phyloP scores from a whole-genome alignment of 2,888 invertebrate species.

The Syrphus vitripennis region DNA sequence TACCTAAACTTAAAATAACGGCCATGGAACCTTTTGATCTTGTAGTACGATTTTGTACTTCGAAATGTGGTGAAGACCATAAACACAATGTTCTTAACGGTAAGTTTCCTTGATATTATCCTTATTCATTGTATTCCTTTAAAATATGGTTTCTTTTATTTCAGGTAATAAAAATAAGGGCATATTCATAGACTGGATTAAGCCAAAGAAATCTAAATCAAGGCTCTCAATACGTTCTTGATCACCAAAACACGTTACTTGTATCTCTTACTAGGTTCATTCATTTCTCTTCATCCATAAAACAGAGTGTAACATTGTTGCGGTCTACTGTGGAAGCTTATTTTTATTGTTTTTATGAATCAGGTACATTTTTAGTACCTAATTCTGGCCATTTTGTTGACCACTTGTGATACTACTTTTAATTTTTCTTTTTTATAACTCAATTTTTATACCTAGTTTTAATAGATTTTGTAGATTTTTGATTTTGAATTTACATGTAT shows the following conservation, averaged over 20 bases:
- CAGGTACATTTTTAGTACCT: conserved; percentile 34
- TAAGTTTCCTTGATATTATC: neutral
- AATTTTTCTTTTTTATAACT: neutral
- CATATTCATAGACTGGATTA: conserved; percentile 57
- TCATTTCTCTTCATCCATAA: neutral
- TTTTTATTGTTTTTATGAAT: neutral
- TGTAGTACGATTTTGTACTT: conserved; percentile 76
- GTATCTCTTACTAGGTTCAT: neutral
- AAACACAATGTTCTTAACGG: conserved; percentile 73
- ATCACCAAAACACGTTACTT: neutral
- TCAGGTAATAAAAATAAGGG: conserved; percentile 40
- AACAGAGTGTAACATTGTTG: neutral
- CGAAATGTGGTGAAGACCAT: conserved; percentile 74
- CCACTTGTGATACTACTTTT: conserved; percentile 56
- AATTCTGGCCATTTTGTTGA: neutral
- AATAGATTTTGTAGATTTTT: conserved; percentile 19
- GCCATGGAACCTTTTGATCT: conserved; percentile 76
- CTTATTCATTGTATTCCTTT: neutral
- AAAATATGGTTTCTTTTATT: neutral
- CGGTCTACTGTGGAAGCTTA: neutral
- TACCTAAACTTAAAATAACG: conserved; percentile 76
- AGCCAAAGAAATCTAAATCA: conserved; percentile 28
- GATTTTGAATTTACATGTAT: conserved; percentile 24
- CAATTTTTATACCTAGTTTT: conserved; percentile 42
- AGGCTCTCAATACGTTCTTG: conserved; percentile 21